phyloP scores from a whole-genome alignment of 1,140 invertebrate genomes.

The Calliphora vicina region DNA sequence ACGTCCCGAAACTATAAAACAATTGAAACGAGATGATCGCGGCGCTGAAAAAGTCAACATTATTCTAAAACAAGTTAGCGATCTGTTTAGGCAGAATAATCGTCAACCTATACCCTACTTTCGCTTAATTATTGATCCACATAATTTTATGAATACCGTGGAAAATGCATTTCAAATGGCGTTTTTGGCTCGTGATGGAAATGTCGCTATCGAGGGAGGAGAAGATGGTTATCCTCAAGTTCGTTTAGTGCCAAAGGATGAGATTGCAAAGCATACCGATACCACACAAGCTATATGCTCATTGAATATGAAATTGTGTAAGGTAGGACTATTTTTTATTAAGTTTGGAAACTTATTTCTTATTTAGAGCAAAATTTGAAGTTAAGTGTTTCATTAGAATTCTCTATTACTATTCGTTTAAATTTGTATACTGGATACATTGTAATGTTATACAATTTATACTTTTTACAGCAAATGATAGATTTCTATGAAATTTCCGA shows the following conservation, averaged over 20 bases:
- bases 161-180: slow-evolving; percentile 45
- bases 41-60: slow-evolving; percentile 41
- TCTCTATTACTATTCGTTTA: no score
- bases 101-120: slow-evolving; percentile 40
- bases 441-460: neutral
- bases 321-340: slow-evolving; percentile 36
- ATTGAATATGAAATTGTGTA: slow-evolving; percentile 35
- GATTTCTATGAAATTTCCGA: slow-evolving; percentile 37
- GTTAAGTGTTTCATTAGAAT: no score
- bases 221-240: slow-evolving; percentile 40
- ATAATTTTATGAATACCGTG: slow-evolving; percentile 45
- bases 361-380: no score
- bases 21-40: slow-evolving; percentile 40
- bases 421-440: no score
- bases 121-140: slow-evolving; percentile 43
- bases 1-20: slow-evolving; percentile 36
- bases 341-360: no score
- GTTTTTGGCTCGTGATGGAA: slow-evolving; percentile 40
- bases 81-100: slow-evolving; percentile 30
- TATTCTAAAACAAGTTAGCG: slow-evolving; percentile 35
- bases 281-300: slow-evolving; percentile 38
- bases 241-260: slow-evolving; percentile 28
- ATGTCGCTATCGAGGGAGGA: slow-evolving; percentile 36
- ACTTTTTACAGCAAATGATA: slow-evolving; percentile 38
- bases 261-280: slow-evolving; percentile 16